Evolutionary conservation across 2,888 invertebrate genomes (phyloP), one percentile per base, ranked within the genome.

Genomic region (Marronus borbonicus): DNA sequence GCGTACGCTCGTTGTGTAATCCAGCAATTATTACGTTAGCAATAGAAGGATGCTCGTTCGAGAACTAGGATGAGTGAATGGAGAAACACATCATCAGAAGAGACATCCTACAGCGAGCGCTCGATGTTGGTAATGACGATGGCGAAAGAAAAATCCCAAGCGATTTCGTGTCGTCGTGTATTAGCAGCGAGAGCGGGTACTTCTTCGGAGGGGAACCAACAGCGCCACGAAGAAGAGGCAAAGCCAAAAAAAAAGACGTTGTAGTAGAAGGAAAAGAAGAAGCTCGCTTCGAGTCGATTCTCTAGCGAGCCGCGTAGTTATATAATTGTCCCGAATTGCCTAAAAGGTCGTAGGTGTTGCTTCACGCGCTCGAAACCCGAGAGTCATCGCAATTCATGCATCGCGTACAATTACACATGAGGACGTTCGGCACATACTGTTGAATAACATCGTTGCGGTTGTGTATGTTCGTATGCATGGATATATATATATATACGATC

Each of bases 311-410:
- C 20, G 20, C 55, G 55, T 36, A 10, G 66, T 76, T 76, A 76
- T 76, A 66, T 76, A 76, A 76, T 76, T 66, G 76, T 76, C 76
- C 76, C 58, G 76, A 76, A 85, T 85, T 83, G 81, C 82, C 83
- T 79, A 81, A 85, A 85, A 85, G 85, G 85, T 85, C 85, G 85
- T 83, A 84, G 84, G 84, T 83, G 84, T 85, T 85, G 81, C 84
- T 83, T 82, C 83, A 85, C 78, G 60, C 64, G 68, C 58, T 72
- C 76, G 76, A 24, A 44, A 55, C 66, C 81, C 76, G 69, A 24
- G 69, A 24, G 55, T 44, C 81, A 80, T 81, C 81, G 82, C 84
- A 85, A 84, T 82, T 81, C 44, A 44, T 44, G 44, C 60, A 24
- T 28, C 60, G 28, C 60, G 31, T 36, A 60, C 60, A 28, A 12